Base-by-base conservation (phyloP, 2,113 vertebrate genomes). In the Sitta europaea region DNA sequence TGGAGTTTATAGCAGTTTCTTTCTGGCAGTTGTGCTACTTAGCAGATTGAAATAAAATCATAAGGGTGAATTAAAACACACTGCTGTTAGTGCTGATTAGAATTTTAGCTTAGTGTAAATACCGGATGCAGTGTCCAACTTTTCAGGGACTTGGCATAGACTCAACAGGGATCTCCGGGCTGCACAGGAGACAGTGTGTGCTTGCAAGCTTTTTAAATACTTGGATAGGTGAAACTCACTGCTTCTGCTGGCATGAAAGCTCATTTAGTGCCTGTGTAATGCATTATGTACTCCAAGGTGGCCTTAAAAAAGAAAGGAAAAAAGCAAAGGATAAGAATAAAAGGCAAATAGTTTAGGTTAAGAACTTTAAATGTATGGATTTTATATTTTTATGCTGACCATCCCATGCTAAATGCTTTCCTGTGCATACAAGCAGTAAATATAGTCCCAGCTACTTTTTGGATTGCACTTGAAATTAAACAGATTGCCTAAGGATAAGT, bases 111-210 rank as follows among this genome's bases (percentile, higher is more conserved):
- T 97, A 98, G 97, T 98, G 97, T 98, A 94, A 98, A 98, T 99
- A 98, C 98, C 97, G 98, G 98, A 98, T 98, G 97, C 98, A 98
- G 98, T 98, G 98, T 98, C 98, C 98, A 98, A 99, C 98, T 98
- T 98, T 97, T 97, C 97, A 98, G 97, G 97, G 97, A 98, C 96
- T 98, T 98, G 98, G 98, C 98, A 98, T 94, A 90, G 94, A 97
- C 96, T 97, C 96, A 97, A 95, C 92, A 97, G 98, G 97, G 97
- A 98, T 98, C 98, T 98, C 98, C 92, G 95, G 97, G 97, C 95
- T 97, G 97, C 97, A 97, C 95, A 97, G 97, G 98, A 98, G 97
- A 97, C 96, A 95, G 96, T 95, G 96, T 97, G 94, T 96, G 94
- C 97, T 97, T 96, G 95, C 96, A 98, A 97, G 97, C 96, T 97